phyloP scores from a whole-genome alignment of 2,888 invertebrate species.

The Acronicta aceris region DNA sequence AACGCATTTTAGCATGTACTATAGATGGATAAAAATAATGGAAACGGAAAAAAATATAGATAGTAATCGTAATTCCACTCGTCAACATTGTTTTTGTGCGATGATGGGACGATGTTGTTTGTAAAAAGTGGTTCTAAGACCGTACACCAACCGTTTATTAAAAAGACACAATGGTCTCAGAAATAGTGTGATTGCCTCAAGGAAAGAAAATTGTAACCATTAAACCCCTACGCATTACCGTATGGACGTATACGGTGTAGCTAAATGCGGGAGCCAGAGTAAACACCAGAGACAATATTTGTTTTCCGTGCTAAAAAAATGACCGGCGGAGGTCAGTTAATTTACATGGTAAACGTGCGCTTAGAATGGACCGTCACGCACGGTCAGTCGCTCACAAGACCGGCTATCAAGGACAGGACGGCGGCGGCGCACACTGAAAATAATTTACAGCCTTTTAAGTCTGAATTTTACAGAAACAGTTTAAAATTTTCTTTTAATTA shows the following conservation, averaged over 20 bases:
- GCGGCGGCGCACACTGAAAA: constrained; percentile 20
- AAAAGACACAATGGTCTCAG: too few species aligned
- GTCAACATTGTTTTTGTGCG: too few species aligned
- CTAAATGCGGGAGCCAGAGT: constrained; percentile 62
- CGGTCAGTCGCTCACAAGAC: constrained; percentile 76
- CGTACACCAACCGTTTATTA: too few species aligned
- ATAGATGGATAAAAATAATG: too few species aligned
- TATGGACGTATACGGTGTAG: constrained; percentile 52
- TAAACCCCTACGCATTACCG: constrained; percentile 12
- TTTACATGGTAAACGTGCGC: constrained; percentile 87
- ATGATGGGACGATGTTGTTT: too few species aligned
- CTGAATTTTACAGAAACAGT: constrained; percentile 26
- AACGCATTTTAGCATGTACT: too few species aligned
- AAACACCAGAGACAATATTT: constrained; percentile 78
- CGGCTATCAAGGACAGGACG: constrained; percentile 59
- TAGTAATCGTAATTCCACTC: too few species aligned
- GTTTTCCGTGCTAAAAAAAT: constrained; percentile 81
- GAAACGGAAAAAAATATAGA: too few species aligned
- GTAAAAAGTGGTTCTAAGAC: too few species aligned
- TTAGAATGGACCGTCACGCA: constrained; percentile 88
- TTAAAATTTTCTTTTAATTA: too few species aligned
- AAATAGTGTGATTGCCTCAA: too few species aligned
- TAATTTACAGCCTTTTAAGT: constrained; percentile 50
- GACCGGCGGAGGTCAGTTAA: constrained; percentile 78
- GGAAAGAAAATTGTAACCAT: constrained; percentile 35